These are phyloP conservation scores for Esox masquinongy DNA, from an alignment of 2,797 vertebrate species.

Conservation along the genomic window DNA sequence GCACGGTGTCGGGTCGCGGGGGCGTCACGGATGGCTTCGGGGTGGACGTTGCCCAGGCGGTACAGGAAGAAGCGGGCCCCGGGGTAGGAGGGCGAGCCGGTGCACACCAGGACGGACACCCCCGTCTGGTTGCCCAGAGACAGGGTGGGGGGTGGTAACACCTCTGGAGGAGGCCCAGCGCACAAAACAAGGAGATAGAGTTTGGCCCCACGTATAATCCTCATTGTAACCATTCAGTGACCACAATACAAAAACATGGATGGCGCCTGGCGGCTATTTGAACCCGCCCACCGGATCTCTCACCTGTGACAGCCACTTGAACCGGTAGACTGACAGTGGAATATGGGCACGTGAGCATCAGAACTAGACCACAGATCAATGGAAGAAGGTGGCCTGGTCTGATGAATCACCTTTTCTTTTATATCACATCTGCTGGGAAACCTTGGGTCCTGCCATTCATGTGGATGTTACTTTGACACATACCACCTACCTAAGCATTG, in stretches of 20 bases:
- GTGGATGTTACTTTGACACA: too few species aligned
- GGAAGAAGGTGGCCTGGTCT: too few species aligned
- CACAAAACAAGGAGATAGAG: slow-evolving; percentile 12
- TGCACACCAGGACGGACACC: slow-evolving; percentile 64
- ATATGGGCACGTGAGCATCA: too few species aligned
- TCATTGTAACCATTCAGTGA: not conserved
- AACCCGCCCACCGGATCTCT: not conserved
- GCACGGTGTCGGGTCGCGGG: slow-evolving; percentile 41
- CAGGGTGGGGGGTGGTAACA: slow-evolving; percentile 57
- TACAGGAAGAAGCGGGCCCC: slow-evolving; percentile 68
- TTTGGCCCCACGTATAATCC: not conserved
- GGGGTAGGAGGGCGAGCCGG: slow-evolving; percentile 68
- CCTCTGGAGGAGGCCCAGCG: slow-evolving; percentile 43
- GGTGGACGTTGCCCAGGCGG: slow-evolving; percentile 33
- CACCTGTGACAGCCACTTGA: slow-evolving; percentile 60
- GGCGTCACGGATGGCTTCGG: slow-evolving; percentile 25
- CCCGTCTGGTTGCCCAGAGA: slow-evolving; percentile 51
- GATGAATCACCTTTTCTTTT: too few species aligned
- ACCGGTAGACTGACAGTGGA: slow-evolving; percentile 66
- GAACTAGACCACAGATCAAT: too few species aligned
- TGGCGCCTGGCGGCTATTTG: not conserved
- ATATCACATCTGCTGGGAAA: too few species aligned
- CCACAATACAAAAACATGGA: not conserved
- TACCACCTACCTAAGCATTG: too few species aligned
- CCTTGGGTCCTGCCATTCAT: too few species aligned